These are phyloP conservation scores for Actias luna DNA, from an alignment of 2,888 invertebrate species.

Conservation along the genomic window DNA sequence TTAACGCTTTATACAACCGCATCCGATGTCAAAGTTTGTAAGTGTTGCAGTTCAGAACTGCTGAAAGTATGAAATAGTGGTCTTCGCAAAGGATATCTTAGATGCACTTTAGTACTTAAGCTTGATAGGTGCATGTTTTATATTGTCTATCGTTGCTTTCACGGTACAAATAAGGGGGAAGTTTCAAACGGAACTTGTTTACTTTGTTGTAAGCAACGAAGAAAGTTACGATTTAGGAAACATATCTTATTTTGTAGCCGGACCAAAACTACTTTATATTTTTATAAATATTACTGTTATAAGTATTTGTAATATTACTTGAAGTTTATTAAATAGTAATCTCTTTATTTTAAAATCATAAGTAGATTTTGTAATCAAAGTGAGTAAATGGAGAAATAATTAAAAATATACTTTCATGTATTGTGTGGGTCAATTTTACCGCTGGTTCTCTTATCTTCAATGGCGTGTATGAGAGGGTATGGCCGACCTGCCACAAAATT, in stretches of 20 bases:
- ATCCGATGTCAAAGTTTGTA: slow-evolving; percentile 46
- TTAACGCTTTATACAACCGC: slow-evolving; percentile 33
- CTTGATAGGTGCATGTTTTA: slow-evolving; percentile 27
- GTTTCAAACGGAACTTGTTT: slow-evolving; percentile 18
- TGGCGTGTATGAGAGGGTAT: too few relatives aligned
- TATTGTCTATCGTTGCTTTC: slow-evolving; percentile 20
- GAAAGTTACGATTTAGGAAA: slow-evolving; percentile 11
- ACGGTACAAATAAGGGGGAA: slow-evolving; percentile 28
- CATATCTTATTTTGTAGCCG: background rate
- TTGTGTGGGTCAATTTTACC: too few relatives aligned
- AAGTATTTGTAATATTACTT: too few relatives aligned
- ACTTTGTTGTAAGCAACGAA: slow-evolving; percentile 8
- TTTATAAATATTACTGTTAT: background rate
- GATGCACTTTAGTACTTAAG: slow-evolving; percentile 36
- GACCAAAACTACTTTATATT: background rate
- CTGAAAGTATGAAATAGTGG: slow-evolving; percentile 50
- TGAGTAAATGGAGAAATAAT: too few relatives aligned
- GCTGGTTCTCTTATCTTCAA: too few relatives aligned
- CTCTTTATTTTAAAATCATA: too few relatives aligned
- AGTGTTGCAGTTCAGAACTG: slow-evolving; percentile 44
- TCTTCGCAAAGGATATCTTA: slow-evolving; percentile 31
- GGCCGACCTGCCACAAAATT: too few relatives aligned
- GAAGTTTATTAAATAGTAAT: too few relatives aligned
- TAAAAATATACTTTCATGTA: too few relatives aligned
- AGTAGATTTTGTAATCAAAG: too few relatives aligned